A percentile compares a stretch with the other conserved stretches of the same genome.
Conservation (phyloP, 2,797 vertebrate genomes). For the Erpetoichthys calabaricus region DNA sequence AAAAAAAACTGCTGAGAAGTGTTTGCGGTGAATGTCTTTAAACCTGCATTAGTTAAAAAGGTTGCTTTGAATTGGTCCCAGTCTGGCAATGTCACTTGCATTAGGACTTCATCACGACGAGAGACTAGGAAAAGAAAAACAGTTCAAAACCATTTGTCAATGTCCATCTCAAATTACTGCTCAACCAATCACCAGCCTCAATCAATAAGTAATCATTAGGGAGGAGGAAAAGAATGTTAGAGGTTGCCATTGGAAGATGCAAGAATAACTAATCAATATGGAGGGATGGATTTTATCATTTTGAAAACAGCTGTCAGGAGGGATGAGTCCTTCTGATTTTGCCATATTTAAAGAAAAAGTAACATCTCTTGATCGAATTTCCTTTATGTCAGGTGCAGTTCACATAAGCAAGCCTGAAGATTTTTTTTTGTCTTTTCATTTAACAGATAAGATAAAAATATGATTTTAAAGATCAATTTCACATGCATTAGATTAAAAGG, state of each 20-base stretch:
- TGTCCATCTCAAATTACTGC: slow-evolving; percentile 63
- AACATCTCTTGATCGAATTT: background rate
- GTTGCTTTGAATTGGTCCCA: slow-evolving; percentile 47
- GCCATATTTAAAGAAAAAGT: slow-evolving; percentile 1
- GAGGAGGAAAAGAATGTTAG: slow-evolving; percentile 36
- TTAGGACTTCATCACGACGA: slow-evolving; percentile 61
- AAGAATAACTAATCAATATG: slow-evolving; percentile 66
- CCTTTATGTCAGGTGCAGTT: too few species aligned
- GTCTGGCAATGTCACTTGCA: slow-evolving; percentile 40
- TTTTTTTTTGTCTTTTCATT: too few species aligned
- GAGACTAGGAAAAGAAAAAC: slow-evolving; percentile 56
- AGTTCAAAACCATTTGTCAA: slow-evolving; percentile 64
- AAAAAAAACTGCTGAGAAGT: slow-evolving; percentile 22
- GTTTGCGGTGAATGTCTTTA: slow-evolving; percentile 21
- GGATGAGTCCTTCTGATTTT: slow-evolving; percentile 8
- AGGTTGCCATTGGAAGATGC: slow-evolving; percentile 43
- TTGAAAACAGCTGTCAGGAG: slow-evolving; percentile 48
- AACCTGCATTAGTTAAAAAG: slow-evolving; percentile 42
- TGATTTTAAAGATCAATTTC: too few species aligned
- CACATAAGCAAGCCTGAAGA: too few species aligned
- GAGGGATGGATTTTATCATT: slow-evolving; percentile 63
- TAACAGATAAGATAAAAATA: too few species aligned
- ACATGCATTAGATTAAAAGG: too few species aligned
- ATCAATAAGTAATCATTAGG: slow-evolving; percentile 69
- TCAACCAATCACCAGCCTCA: slow-evolving; percentile 65